These are phyloP conservation scores for Mellilla xanthometata DNA, from an alignment of 2,888 invertebrate genomes.

Conservation along the genomic window DNA sequence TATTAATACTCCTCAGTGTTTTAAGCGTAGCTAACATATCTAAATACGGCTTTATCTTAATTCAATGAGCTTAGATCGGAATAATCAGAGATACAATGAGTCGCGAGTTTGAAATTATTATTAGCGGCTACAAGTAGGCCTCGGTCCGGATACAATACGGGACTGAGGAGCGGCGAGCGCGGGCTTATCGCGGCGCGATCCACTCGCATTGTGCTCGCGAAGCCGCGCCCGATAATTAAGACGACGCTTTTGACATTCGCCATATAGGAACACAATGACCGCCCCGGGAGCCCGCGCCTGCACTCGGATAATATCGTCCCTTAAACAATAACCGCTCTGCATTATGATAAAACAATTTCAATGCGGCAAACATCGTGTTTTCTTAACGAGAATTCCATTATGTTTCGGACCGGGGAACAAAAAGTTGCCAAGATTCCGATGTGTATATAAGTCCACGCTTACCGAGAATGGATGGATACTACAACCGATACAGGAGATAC, in stretches of 20 bases:
- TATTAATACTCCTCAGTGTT: conserved; percentile 19
- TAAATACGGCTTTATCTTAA: conserved; percentile 62
- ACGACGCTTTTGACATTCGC: conserved; percentile 82
- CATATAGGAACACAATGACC: conserved; percentile 82
- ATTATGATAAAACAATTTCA: conserved; percentile 80
- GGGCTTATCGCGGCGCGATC: conserved; percentile 79
- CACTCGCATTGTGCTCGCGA: conserved; percentile 78
- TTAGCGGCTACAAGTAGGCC: conserved; percentile 65
- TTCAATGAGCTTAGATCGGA: conserved; percentile 73
- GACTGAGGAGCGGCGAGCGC: conserved; percentile 41
- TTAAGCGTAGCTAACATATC: conserved; percentile 38
- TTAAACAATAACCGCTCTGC: conserved; percentile 77
- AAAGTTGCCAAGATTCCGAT: conserved; percentile 47
- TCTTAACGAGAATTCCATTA: conserved; percentile 71
- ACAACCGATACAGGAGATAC: conserved; percentile 22
- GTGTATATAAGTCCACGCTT: conserved; percentile 31
- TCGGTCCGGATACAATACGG: conserved; percentile 68
- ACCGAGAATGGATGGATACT: conserved; percentile 16
- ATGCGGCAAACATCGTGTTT: conserved; percentile 72
- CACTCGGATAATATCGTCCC: conserved; percentile 75
- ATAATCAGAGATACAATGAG: conserved; percentile 77
- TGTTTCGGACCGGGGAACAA: conserved; percentile 45
- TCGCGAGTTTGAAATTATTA: conserved; percentile 77
- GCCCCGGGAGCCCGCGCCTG: conserved; percentile 69
- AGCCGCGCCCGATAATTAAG: conserved; percentile 81